A percentile compares a stretch with the other conserved stretches of the same genome.
These are phyloP conservation scores for Crematogaster levior DNA, from an alignment of 2,888 invertebrate species.

Conservation along the genomic window DNA sequence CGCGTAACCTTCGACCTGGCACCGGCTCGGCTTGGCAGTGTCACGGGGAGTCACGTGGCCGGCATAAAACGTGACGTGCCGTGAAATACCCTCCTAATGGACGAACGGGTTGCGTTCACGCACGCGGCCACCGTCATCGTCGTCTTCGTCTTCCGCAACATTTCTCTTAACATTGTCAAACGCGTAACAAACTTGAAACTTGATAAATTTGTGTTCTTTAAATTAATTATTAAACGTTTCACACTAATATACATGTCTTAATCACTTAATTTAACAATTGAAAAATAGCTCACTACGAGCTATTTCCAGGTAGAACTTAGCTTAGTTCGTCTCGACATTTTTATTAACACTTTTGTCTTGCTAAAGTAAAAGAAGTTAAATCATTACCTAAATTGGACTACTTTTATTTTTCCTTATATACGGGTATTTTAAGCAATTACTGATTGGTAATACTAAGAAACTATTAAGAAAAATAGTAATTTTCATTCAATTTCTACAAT, in stretches of 20 bases:
- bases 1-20: constrained; percentile 76
- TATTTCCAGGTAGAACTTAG: background rate
- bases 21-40: constrained; percentile 76
- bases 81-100: constrained; percentile 84
- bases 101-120: constrained; percentile 78
- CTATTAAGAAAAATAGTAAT: too few relatives aligned
- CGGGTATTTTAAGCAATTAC: too few relatives aligned
- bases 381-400: too few relatives aligned
- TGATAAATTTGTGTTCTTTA: background rate
- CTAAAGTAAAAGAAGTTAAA: too few relatives aligned
- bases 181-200: background rate
- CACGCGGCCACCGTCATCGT: constrained; percentile 71
- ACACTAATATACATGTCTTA: background rate
- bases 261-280: background rate
- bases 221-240: background rate
- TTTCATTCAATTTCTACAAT: too few relatives aligned
- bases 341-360: background rate
- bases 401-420: too few relatives aligned
- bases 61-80: constrained; percentile 83
- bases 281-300: background rate
- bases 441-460: too few relatives aligned
- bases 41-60: constrained; percentile 82
- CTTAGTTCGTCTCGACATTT: background rate
- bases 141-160: constrained; percentile 38
- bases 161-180: constrained; percentile 38